phyloP scores from a whole-genome alignment of 2,888 invertebrate species.

The Dromius quadrimaculatus region DNA sequence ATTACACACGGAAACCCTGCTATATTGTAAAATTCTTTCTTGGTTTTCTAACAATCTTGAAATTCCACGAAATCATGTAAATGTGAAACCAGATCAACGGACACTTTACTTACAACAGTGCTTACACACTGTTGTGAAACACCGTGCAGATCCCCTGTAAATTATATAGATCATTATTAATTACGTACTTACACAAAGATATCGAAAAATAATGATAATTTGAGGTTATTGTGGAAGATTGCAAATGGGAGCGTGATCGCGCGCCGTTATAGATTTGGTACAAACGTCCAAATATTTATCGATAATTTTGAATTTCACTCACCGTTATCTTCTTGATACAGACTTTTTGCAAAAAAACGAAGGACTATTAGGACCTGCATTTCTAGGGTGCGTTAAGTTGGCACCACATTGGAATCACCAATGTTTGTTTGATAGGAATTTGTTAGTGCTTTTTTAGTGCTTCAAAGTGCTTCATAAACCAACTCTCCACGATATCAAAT shows the following conservation, averaged over 20 bases:
- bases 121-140: neutral
- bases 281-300: neutral
- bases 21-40: slow-evolving; percentile 7
- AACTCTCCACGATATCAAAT: no score
- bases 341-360: neutral
- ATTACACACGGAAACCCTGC: slow-evolving; percentile 1
- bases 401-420: no score
- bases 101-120: neutral
- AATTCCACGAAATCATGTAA: neutral
- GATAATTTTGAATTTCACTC: neutral
- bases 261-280: no score
- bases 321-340: slow-evolving; percentile 7
- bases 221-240: neutral
- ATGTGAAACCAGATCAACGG: slow-evolving; percentile 1
- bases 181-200: neutral
- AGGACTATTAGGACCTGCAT: neutral
- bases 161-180: neutral
- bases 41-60: neutral
- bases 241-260: neutral
- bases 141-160: slow-evolving; percentile 11
- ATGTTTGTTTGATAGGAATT: no score
- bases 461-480: no score
- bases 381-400: no score
- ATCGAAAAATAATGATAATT: neutral
- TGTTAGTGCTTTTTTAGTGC: no score